Evolutionary conservation across 2,888 invertebrate species (phyloP), one percentile per base, ranked within the genome.

Genomic region (Neocrepidodera transversa): DNA sequence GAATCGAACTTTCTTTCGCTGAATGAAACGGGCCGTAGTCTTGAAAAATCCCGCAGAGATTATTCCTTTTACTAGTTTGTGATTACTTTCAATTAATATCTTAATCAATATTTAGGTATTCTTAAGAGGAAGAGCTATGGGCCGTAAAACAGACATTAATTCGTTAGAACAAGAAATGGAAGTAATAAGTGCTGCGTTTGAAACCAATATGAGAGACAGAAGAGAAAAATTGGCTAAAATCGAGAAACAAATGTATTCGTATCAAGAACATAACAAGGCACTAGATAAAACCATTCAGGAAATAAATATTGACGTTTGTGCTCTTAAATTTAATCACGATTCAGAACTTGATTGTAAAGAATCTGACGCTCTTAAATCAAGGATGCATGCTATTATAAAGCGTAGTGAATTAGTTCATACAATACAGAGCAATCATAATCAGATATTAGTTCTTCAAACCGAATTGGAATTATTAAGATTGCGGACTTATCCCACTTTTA

Each of bases 401-500:
- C 84, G 89, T 71, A 83, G 85, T 66, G 73, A 76, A 69, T 74
- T 87, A 71, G 78, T 86, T 64, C 83, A 85, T 70, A 79, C 84
- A 63, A 86, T 91, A 60, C 88, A 89, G 68, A 78, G 82, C 1
- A 86, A 88, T 73, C 87, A 89, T 75, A 83, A 85, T 14, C 83
- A 84, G 68, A 84, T 91, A 18, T 78, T 88, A 67, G 80, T 86
- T 66, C 79, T 91, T 67, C 87, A 87, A 71, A 87, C 89, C 0
- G 86, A 89, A 70, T 79, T 91, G 53, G 91, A 92, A 74, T 77
- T 91, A 36, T 80, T 89, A 58, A 83, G 89, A 6, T 79, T 91
- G 51, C 85, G 84, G 75, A 91, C 90, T 0, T 90, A 85, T 77
- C 91, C 91, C 3, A 90, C 90, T 0, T 81, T 91, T 30, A 80